Conservation (phyloP, 2,113 vertebrate genomes). For the Dicentrarchus labrax region DNA sequence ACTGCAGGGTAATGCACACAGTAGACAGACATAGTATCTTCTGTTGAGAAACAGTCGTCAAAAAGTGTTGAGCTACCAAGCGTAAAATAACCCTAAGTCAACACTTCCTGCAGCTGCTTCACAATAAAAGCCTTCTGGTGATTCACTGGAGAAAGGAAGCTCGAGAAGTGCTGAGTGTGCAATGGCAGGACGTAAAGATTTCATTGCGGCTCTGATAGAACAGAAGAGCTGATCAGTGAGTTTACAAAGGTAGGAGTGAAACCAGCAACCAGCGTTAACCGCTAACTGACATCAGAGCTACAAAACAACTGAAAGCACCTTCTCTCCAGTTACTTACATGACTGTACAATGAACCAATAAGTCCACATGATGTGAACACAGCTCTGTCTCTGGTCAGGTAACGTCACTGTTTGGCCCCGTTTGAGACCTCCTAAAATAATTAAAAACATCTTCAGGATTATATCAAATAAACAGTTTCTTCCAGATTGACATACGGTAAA, state of each 20-base stretch:
- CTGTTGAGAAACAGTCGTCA: neutral
- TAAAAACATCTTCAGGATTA: no score
- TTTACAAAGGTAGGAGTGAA: neutral
- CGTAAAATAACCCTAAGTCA: neutral
- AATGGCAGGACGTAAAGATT: neutral
- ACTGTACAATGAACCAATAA: neutral
- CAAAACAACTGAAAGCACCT: neutral
- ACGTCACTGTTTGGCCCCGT: neutral
- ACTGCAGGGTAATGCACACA: neutral
- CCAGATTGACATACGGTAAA: neutral
- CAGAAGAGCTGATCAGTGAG: neutral
- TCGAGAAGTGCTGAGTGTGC: neutral
- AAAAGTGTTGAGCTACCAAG: neutral
- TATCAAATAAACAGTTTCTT: neutral
- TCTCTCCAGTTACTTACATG: neutral
- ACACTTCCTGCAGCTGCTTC: constrained; percentile 13
- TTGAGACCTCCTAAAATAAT: no score
- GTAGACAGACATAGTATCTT: neutral
- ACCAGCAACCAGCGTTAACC: neutral
- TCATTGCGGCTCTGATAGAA: neutral
- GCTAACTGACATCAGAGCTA: neutral
- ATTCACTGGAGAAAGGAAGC: neutral
- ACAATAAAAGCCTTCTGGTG: constrained; percentile 19
- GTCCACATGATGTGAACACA: neutral
- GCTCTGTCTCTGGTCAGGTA: neutral